A percentile compares a stretch with the other conserved stretches of the same genome.
Evolutionary conservation across 2,113 vertebrate genomes (phyloP).

Genomic region (Emydocephalus ijimae): DNA sequence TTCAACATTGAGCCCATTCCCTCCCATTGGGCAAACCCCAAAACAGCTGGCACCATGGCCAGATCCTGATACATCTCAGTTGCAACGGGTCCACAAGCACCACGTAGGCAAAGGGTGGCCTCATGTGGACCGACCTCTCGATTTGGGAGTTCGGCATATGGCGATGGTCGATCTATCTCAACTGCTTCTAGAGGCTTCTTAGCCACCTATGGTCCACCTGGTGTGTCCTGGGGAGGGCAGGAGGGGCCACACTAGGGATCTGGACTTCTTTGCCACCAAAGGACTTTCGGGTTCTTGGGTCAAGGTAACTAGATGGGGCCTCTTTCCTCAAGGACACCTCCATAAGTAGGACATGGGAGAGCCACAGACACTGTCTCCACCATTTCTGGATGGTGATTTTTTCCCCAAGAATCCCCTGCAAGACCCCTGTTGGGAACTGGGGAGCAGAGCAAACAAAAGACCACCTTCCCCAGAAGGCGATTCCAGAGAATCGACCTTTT

Average conservation of each 20-base stretch:
- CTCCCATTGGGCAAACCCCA: neutral
- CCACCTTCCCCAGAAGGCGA: neutral
- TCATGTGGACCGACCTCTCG: neutral
- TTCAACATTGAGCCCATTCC: no score
- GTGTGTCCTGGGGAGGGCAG: neutral
- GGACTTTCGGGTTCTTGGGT: neutral
- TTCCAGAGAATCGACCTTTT: neutral
- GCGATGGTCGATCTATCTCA: neutral
- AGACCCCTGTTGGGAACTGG: neutral
- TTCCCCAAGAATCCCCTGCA: neutral
- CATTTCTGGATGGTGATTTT: neutral
- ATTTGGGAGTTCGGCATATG: neutral
- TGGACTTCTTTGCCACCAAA: neutral
- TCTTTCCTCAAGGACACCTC: neutral
- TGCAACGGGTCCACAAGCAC: neutral
- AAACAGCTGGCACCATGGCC: neutral
- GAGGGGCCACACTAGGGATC: neutral
- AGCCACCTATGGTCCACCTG: neutral
- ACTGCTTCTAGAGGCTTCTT: neutral
- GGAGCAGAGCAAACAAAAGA: neutral
- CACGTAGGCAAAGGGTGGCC: neutral
- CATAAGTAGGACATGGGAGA: no score
- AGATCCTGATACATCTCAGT: neutral
- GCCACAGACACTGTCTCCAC: neutral
- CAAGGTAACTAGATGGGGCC: neutral